phyloP scores from a whole-genome alignment of 2,113 vertebrate species.

The Prionailurus viverrinus region DNA sequence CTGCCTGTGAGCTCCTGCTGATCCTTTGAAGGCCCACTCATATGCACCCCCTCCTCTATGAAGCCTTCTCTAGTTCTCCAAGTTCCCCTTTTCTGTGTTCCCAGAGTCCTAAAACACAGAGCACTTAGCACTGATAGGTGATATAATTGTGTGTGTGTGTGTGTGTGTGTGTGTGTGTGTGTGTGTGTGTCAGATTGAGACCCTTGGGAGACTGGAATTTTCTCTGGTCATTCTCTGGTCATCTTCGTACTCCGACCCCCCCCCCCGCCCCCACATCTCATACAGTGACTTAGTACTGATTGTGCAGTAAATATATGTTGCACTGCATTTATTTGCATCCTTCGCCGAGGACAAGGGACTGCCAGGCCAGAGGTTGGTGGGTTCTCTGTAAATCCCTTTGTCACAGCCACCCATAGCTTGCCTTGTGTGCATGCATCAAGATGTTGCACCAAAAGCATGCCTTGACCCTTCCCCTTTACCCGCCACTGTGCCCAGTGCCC shows the following conservation, averaged over 20 bases:
- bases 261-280: neutral
- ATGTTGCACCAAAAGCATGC: too few species aligned
- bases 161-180: neutral
- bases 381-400: neutral
- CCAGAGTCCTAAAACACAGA: neutral
- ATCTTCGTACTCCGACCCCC: too few species aligned
- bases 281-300: neutral
- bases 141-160: neutral
- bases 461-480: neutral
- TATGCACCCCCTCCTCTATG: neutral
- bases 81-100: neutral
- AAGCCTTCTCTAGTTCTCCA: neutral
- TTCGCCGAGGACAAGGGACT: neutral
- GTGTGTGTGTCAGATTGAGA: neutral
- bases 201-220: neutral
- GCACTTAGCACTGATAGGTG: neutral
- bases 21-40: neutral
- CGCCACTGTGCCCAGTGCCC: neutral
- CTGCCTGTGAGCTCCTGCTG: neutral
- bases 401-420: neutral
- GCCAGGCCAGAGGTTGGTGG: neutral
- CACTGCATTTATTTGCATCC: neutral
- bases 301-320: neutral
- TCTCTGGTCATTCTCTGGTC: slow-evolving; percentile 15
- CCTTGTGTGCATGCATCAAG: neutral